Evolutionary conservation across 2,888 invertebrate species (phyloP).

Genomic region (Epinotia demarniana): DNA sequence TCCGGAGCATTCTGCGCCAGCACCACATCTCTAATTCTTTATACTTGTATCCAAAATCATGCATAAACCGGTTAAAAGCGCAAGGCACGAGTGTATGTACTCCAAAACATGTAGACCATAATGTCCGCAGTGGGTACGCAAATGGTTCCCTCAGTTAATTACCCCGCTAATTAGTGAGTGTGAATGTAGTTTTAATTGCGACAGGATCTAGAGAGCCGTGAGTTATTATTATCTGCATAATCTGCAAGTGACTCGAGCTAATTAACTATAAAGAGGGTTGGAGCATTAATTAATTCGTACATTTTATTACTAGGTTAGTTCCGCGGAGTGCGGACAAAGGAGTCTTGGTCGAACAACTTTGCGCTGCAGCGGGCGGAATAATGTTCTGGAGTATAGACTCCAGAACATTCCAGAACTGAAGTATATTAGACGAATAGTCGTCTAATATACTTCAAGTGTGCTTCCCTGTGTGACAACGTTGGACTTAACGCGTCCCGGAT

Average conservation of each 20-base stretch:
- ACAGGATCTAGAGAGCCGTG: slow-evolving; percentile 7
- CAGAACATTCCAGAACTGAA: too few relatives aligned
- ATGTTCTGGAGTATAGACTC: background rate
- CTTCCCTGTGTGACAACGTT: background rate
- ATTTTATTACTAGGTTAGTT: slow-evolving; percentile 1
- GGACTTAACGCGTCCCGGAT: background rate
- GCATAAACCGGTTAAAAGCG: background rate
- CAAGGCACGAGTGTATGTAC: background rate
- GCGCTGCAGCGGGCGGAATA: background rate
- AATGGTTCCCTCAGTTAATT: slow-evolving; percentile 19
- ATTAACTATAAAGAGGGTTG: slow-evolving; percentile 4
- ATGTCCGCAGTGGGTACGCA: slow-evolving; percentile 6
- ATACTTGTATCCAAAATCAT: too few relatives aligned
- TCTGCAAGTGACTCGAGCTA: background rate
- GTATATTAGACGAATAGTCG: too few relatives aligned
- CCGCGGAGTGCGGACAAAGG: background rate
- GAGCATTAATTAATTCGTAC: slow-evolving; percentile 6
- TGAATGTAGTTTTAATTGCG: slow-evolving; percentile 34
- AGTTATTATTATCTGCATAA: slow-evolving; percentile 23
- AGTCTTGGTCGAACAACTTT: background rate
- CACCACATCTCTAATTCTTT: too few relatives aligned
- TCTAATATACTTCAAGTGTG: too few relatives aligned
- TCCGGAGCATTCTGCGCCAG: too few relatives aligned
- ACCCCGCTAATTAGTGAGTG: slow-evolving; percentile 16
- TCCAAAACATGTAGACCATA: background rate